Conservation (phyloP, 2,888 invertebrate species). For the Pandemis heparana region DNA sequence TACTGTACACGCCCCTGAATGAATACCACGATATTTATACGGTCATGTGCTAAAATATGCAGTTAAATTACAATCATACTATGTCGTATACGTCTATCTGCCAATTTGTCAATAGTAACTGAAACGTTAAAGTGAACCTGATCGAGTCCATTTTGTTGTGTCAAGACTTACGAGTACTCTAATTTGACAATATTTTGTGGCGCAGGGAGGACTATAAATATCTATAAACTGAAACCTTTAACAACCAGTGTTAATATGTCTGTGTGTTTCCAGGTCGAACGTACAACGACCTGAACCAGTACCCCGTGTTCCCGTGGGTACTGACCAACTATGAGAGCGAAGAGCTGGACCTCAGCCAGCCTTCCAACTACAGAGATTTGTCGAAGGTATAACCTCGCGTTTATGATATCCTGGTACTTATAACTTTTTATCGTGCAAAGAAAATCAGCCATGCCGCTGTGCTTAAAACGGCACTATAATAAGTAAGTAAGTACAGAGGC, state of each 20-base stretch:
- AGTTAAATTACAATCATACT: not conserved
- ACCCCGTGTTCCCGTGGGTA: conserved; percentile 99
- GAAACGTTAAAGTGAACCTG: too few relatives aligned
- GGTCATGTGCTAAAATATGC: not conserved
- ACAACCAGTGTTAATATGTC: not conserved
- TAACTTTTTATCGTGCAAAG: too few relatives aligned
- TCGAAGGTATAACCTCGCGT: conserved; percentile 90
- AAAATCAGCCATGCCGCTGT: too few relatives aligned
- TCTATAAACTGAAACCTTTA: too few relatives aligned
- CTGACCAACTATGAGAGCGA: conserved; percentile 99
- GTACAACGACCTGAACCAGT: conserved; percentile 99
- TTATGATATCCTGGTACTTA: conserved; percentile 13
- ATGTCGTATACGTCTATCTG: too few relatives aligned
- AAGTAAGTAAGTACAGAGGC: too few relatives aligned
- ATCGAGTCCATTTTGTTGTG: too few relatives aligned
- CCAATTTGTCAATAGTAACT: too few relatives aligned
- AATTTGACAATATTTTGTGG: too few relatives aligned
- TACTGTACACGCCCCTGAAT: not conserved
- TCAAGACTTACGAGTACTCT: too few relatives aligned
- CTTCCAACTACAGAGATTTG: conserved; percentile 98
- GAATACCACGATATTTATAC: not conserved
- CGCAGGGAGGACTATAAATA: too few relatives aligned
- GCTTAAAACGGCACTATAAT: too few relatives aligned
- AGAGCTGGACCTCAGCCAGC: conserved; percentile 97
- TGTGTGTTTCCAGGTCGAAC: conserved; percentile 92